These are phyloP conservation scores for Megalops cyprinoides DNA, from an alignment of 2,797 vertebrate species.

Conservation along the genomic window DNA sequence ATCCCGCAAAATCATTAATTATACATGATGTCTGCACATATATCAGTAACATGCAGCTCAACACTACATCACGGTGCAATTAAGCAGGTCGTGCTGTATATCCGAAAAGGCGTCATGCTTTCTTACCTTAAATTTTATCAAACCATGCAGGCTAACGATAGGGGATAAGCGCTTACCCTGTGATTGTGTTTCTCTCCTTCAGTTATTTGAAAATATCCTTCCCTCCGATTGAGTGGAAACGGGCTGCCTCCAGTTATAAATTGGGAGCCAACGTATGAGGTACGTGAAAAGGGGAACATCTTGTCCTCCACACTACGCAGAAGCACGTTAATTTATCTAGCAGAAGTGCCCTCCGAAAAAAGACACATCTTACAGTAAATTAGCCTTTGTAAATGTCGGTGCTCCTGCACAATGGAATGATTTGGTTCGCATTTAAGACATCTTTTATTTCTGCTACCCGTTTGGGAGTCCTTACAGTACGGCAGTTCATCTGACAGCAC, in stretches of 20 bases:
- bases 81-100: neutral
- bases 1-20: slow-evolving; percentile 16
- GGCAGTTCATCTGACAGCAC: neutral
- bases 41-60: neutral
- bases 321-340: neutral
- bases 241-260: neutral
- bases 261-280: neutral
- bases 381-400: neutral
- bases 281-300: neutral
- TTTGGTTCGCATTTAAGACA: neutral
- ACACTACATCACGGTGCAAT: neutral
- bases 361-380: neutral
- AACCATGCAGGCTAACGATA: neutral
- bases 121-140: neutral
- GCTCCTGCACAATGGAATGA: neutral
- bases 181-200: neutral
- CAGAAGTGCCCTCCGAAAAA: neutral
- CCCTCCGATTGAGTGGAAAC: neutral
- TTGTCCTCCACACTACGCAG: neutral
- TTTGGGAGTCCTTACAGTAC: too few species aligned
- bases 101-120: neutral
- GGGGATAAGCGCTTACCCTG: neutral
- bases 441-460: too few species aligned
- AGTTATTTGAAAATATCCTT: neutral
- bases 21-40: slow-evolving; percentile 30